phyloP scores from a whole-genome alignment of 1,140 invertebrate genomes.

The Saccostrea cuccullata region DNA sequence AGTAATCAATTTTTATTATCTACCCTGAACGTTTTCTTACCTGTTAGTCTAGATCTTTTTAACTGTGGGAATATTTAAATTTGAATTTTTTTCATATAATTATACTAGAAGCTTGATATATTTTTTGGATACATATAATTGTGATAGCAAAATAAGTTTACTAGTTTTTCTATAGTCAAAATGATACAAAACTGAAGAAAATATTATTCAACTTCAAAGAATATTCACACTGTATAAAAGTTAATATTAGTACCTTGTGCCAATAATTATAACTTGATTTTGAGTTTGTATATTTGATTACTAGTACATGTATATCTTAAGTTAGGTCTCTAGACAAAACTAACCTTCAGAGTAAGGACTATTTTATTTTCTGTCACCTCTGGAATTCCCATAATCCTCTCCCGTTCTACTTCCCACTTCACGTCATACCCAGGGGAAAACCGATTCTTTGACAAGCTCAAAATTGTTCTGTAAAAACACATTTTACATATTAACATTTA shows the following conservation, averaged over 20 bases:
- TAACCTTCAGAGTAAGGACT: slow-evolving; percentile 86
- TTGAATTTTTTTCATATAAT: too few species aligned
- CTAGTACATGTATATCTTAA: too few species aligned
- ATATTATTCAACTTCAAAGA: not conserved
- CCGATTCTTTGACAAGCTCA: slow-evolving; percentile 85
- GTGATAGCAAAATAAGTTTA: too few species aligned
- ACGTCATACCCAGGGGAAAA: slow-evolving; percentile 87
- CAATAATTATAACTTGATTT: too few species aligned
- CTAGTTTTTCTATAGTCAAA: not conserved
- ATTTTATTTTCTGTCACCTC: slow-evolving; percentile 82
- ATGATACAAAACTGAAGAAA: not conserved
- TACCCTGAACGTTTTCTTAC: too few species aligned
- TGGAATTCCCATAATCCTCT: slow-evolving; percentile 85
- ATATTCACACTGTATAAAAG: not conserved
- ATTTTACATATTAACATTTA: not conserved
- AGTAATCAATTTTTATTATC: too few species aligned
- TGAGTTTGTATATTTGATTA: too few species aligned
- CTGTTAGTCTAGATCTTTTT: too few species aligned
- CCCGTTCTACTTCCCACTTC: slow-evolving; percentile 87
- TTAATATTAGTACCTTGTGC: not conserved
- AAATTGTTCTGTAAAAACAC: slow-evolving; percentile 83
- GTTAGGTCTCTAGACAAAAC: not conserved
- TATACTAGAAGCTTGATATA: too few species aligned
- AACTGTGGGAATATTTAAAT: too few species aligned
- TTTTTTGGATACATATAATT: too few species aligned